Percentiles rank a stretch among this genome's conserved stretches.
Evolutionary conservation across 2,888 invertebrate species (phyloP).

Genomic region (Meliscaeva auricollis): DNA sequence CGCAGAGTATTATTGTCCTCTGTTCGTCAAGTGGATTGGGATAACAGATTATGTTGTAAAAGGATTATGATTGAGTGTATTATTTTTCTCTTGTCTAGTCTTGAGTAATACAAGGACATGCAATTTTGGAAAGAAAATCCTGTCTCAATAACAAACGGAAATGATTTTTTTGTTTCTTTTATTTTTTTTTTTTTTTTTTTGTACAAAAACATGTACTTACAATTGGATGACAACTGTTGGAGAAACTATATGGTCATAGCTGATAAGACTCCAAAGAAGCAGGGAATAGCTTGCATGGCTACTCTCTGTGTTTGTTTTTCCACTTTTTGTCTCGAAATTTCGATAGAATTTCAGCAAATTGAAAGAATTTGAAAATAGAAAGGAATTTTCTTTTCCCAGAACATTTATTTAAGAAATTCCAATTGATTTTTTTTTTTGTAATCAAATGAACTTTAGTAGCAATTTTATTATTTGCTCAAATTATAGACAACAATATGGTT

Average conservation of each 20-base stretch:
- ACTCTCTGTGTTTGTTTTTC: not conserved
- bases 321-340: not conserved
- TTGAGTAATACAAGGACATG: slow-evolving; percentile 3
- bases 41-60: slow-evolving; percentile 65
- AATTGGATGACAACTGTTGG: slow-evolving; percentile 13
- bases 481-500: no score
- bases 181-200: not conserved
- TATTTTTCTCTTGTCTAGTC: slow-evolving; percentile 35
- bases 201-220: not conserved
- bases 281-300: not conserved
- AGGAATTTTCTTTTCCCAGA: not conserved
- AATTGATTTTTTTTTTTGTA: not conserved
- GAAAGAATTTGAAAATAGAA: slow-evolving; percentile 3
- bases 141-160: slow-evolving; percentile 15
- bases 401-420: not conserved
- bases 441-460: not conserved
- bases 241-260: not conserved
- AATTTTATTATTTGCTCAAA: not conserved
- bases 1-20: slow-evolving; percentile 35
- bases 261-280: not conserved
- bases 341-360: not conserved
- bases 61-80: slow-evolving; percentile 61
- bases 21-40: slow-evolving; percentile 49
- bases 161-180: not conserved
- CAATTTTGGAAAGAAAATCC: slow-evolving; percentile 17